Evolutionary conservation across 2,797 vertebrate genomes (phyloP).

Genomic region (Macropus fuliginosus): DNA sequence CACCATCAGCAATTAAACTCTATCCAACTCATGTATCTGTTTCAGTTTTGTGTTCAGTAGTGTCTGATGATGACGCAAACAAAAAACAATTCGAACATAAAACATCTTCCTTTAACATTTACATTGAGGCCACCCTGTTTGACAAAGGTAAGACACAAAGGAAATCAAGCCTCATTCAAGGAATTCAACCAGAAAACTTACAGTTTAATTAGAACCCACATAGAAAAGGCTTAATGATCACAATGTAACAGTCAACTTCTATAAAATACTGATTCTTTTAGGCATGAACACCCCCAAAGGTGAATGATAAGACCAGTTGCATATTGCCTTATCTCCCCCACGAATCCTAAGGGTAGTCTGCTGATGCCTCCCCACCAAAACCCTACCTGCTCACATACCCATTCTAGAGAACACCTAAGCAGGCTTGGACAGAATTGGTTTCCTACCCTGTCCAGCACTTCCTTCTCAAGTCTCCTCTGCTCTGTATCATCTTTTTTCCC

Average conservation of each 20-base stretch:
- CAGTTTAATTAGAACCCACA: neutral
- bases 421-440: neutral
- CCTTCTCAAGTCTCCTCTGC: neutral
- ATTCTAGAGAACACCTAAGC: neutral
- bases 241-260: neutral
- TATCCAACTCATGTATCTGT: neutral
- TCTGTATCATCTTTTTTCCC: neutral
- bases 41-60: neutral
- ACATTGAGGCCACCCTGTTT: neutral
- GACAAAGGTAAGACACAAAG: neutral
- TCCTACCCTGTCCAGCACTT: neutral
- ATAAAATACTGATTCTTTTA: neutral
- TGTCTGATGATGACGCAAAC: neutral
- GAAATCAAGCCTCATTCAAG: neutral
- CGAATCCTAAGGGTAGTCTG: neutral
- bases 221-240: neutral
- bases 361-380: neutral
- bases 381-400: neutral
- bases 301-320: neutral
- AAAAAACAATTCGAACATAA: neutral
- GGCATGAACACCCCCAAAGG: neutral
- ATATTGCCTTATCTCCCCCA: neutral
- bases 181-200: neutral
- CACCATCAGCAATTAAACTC: neutral
- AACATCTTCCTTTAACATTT: neutral